Conservation (phyloP, 2,888 invertebrate species). For the Steinernema scapterisci region DNA sequence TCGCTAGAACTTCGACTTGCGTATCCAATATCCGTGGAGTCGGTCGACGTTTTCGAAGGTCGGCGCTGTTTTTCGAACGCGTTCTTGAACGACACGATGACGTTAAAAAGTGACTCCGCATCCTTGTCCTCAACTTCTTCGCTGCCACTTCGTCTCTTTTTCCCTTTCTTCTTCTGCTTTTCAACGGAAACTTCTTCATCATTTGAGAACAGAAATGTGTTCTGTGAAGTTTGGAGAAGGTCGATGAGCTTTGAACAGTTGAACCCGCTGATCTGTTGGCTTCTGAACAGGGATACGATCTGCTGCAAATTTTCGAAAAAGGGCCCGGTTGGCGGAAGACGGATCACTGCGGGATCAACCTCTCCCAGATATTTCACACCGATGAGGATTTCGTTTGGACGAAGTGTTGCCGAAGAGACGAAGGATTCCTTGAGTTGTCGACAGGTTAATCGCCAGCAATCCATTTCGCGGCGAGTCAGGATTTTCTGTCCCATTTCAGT, state of each 20-base stretch:
- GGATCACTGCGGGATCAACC: neutral
- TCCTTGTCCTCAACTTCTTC: neutral
- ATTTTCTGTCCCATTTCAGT: neutral
- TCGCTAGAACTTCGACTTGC: slow-evolving; percentile 51
- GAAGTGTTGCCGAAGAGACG: neutral
- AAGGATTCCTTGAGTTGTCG: slow-evolving; percentile 11
- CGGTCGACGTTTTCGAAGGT: slow-evolving; percentile 37
- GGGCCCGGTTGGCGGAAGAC: neutral
- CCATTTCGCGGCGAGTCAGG: slow-evolving; percentile 11
- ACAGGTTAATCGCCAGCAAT: neutral
- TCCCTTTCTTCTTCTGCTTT: slow-evolving; percentile 20
- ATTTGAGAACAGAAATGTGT: slow-evolving; percentile 16
- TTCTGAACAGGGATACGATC: neutral
- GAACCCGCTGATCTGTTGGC: slow-evolving; percentile 15
- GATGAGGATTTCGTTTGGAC: slow-evolving; percentile 14
- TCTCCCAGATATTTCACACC: slow-evolving; percentile 14
- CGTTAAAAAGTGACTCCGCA: neutral
- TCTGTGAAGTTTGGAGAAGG: neutral
- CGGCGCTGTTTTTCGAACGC: slow-evolving; percentile 20
- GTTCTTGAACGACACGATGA: slow-evolving; percentile 22
- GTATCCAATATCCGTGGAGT: slow-evolving; percentile 50
- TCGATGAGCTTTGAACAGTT: slow-evolving; percentile 30
- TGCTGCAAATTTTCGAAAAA: neutral
- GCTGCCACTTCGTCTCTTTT: slow-evolving; percentile 13
- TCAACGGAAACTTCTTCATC: neutral